A percentile compares a stretch with the other conserved stretches of the same genome.
phyloP scores from a whole-genome alignment of 2,888 invertebrate species.

The Papilio protenor region DNA sequence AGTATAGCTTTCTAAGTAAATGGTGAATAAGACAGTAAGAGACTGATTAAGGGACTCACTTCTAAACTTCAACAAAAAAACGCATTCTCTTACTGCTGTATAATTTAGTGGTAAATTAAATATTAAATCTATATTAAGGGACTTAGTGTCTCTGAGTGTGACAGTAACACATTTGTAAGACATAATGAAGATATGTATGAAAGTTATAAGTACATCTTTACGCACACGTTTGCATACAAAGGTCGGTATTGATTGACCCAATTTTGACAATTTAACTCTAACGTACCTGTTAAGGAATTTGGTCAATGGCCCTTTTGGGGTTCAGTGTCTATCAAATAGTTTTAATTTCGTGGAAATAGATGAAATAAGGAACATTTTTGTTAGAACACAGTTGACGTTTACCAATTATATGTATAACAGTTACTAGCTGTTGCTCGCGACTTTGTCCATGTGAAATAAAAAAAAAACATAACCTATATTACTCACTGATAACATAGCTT shows the following conservation, averaged over 20 bases:
- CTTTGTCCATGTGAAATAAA: too few relatives aligned
- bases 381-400: too few relatives aligned
- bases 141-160: background rate
- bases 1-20: too few relatives aligned
- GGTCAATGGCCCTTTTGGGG: background rate
- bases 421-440: too few relatives aligned
- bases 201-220: background rate
- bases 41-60: background rate
- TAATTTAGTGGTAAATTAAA: background rate
- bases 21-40: too few relatives aligned
- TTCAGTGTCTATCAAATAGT: background rate
- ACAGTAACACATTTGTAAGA: background rate
- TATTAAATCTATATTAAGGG: background rate
- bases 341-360: too few relatives aligned
- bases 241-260: slow-evolving; percentile 33
- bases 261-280: slow-evolving; percentile 16
- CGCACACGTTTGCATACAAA: slow-evolving; percentile 1
- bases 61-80: background rate
- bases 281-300: slow-evolving; percentile 5
- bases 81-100: background rate
- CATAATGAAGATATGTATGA: slow-evolving; percentile 2
- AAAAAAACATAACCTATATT: too few relatives aligned
- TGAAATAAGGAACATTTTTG: too few relatives aligned
- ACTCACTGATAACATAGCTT: too few relatives aligned
- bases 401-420: too few relatives aligned